Conservation (phyloP, 2,888 invertebrate species). For the Scaeva pyrastri region DNA sequence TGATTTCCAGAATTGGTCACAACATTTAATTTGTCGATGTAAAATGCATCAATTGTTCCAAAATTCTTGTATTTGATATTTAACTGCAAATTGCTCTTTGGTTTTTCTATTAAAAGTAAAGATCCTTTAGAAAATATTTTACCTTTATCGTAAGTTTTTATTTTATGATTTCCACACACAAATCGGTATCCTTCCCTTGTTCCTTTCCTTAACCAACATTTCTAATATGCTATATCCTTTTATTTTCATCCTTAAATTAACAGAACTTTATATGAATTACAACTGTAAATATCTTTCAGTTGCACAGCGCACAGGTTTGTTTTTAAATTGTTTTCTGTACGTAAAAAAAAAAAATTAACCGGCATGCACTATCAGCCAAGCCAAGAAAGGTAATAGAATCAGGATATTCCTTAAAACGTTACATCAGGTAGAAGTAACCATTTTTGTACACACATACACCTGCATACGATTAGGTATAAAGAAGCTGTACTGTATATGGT, state of each 20-base stretch:
- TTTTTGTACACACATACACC: background rate
- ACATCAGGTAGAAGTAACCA: background rate
- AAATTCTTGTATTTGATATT: too few relatives aligned
- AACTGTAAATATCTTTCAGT: conserved; percentile 55
- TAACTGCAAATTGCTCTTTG: too few relatives aligned
- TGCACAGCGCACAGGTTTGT: conserved; percentile 26
- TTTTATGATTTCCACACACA: too few relatives aligned
- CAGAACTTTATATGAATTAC: conserved; percentile 42
- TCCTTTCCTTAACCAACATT: background rate
- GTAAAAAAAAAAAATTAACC: background rate
- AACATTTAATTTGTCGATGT: too few relatives aligned
- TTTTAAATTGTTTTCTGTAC: conserved; percentile 54
- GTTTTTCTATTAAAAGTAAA: too few relatives aligned
- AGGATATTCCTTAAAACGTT: conserved; percentile 2
- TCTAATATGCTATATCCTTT: background rate
- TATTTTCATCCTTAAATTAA: background rate
- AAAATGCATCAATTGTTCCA: too few relatives aligned
- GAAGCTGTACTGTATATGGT: too few relatives aligned
- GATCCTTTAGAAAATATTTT: too few relatives aligned
- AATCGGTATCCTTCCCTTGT: too few relatives aligned
- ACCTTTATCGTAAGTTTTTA: too few relatives aligned
- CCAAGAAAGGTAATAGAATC: conserved; percentile 18
- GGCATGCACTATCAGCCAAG: conserved; percentile 3
- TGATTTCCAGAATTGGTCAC: too few relatives aligned
- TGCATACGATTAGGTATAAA: too few relatives aligned